These are phyloP conservation scores for Xiphydria camelus DNA, from an alignment of 2,888 invertebrate genomes.

Conservation along the genomic window DNA sequence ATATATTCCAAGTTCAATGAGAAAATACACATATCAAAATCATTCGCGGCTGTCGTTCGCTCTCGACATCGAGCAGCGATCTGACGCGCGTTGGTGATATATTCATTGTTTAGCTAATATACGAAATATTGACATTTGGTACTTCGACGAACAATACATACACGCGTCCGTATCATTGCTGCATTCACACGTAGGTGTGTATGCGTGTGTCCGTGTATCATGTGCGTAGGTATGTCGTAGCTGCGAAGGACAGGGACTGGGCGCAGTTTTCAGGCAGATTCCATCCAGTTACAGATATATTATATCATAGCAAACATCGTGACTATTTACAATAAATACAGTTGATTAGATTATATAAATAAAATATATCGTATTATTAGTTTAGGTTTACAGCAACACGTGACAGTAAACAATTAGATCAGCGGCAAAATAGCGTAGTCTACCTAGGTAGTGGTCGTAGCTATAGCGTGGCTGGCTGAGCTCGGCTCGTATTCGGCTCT, in stretches of 20 bases:
- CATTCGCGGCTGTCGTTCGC: conserved; percentile 22
- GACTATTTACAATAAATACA: conserved; percentile 58
- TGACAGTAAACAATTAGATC: conserved; percentile 57
- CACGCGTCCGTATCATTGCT: background rate
- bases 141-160: conserved; percentile 17
- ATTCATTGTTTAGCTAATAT: too few species aligned
- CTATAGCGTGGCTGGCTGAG: conserved; percentile 43
- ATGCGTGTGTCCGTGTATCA: too few species aligned
- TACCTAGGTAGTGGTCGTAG: conserved; percentile 55
- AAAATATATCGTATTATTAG: conserved; percentile 54
- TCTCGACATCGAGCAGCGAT: conserved; percentile 12
- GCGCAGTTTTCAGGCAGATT: conserved; percentile 43
- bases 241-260: conserved; percentile 28
- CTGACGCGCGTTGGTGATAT: too few species aligned
- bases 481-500: conserved; percentile 10
- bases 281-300: conserved; percentile 56
- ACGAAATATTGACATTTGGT: conserved; percentile 30
- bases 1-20: background rate
- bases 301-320: conserved; percentile 57
- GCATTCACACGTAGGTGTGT: too few species aligned
- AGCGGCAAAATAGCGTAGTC: conserved; percentile 55
- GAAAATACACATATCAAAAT: conserved; percentile 32
- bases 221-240: too few species aligned
- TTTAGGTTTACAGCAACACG: conserved; percentile 55
- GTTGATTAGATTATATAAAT: conserved; percentile 54